Conservation (phyloP, 2,113 vertebrate species). For the Psammodynastes pulverulentus region DNA sequence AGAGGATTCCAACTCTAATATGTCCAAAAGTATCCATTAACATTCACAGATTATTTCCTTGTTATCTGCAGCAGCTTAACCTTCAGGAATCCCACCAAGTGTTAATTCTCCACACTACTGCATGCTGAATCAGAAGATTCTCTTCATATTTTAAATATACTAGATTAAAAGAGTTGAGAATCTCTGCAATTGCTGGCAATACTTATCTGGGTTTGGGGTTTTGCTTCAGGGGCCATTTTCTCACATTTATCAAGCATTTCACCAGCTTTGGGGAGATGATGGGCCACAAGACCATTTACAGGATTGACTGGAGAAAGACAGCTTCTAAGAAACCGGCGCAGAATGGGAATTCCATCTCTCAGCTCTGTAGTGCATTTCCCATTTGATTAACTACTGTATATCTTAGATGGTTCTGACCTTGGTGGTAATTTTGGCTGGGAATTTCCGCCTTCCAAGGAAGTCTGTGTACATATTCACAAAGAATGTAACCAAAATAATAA, state of each 20-base stretch:
- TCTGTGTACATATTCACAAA: background rate
- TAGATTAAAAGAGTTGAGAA: background rate
- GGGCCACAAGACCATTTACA: background rate
- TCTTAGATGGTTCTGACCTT: background rate
- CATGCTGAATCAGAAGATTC: background rate
- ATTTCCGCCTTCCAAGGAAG: background rate
- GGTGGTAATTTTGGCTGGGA: background rate
- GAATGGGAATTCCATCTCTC: background rate
- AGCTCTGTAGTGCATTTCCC: background rate
- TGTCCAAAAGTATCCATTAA: too few relatives aligned
- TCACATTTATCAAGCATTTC: background rate
- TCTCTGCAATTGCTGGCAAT: background rate
- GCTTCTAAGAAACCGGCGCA: background rate
- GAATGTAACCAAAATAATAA: background rate
- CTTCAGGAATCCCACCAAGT: too few relatives aligned
- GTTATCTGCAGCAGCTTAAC: too few relatives aligned
- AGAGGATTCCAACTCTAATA: too few relatives aligned
- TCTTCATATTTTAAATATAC: background rate
- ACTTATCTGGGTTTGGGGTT: background rate
- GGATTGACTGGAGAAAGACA: background rate
- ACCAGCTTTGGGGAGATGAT: background rate
- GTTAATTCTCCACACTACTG: too few relatives aligned
- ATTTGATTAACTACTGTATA: background rate
- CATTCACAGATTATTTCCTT: too few relatives aligned
- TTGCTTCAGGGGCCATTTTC: background rate